phyloP scores from a whole-genome alignment of 2,113 vertebrate species.

The Thamnophis sirtalis region DNA sequence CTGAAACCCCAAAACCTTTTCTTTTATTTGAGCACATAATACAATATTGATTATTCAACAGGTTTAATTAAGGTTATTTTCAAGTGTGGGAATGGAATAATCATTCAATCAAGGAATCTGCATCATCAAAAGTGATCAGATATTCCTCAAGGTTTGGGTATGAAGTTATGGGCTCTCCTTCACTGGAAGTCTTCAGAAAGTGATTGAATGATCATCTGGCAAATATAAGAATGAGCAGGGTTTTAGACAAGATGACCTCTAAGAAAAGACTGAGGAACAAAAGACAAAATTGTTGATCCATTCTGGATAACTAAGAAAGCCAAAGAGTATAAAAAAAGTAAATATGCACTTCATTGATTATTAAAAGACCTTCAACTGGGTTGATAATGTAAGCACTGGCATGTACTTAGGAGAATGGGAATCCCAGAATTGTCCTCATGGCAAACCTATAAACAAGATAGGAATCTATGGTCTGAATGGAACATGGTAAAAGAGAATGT shows the following conservation, averaged over 20 bases:
- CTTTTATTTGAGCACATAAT: not conserved
- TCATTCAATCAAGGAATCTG: not conserved
- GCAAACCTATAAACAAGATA: not conserved
- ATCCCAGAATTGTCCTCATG: not conserved
- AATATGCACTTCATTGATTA: not conserved
- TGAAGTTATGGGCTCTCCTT: no score
- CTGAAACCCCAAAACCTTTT: not conserved
- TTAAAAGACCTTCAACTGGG: not conserved
- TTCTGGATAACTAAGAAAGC: not conserved
- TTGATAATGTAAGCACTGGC: not conserved
- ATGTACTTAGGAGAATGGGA: not conserved
- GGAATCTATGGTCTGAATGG: not conserved
- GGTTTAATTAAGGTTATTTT: conserved; percentile 22
- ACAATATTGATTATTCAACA: not conserved
- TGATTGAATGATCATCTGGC: not conserved
- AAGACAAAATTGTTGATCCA: not conserved
- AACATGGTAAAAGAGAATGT: not conserved
- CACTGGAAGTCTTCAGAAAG: not conserved
- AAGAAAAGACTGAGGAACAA: not conserved
- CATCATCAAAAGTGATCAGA: not conserved
- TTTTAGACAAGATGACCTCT: not conserved
- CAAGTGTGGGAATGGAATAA: not conserved
- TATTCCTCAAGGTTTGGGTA: not conserved
- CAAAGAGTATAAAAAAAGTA: not conserved
- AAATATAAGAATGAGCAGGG: not conserved